Percentiles rank a stretch among this genome's conserved stretches.
Evolutionary conservation across 2,888 invertebrate genomes (phyloP).

Genomic region (Orthosia gracilis): DNA sequence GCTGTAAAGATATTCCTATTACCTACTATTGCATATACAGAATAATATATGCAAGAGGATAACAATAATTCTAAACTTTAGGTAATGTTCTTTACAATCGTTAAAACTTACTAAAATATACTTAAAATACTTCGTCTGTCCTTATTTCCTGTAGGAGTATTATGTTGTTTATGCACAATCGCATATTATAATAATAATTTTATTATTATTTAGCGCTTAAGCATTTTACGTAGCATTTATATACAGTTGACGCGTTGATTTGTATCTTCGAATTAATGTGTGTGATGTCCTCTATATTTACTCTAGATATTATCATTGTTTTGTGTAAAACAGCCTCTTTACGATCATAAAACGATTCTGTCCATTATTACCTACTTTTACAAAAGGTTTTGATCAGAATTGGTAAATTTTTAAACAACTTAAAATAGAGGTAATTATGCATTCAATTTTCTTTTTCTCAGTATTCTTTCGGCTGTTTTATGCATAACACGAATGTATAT

Average conservation of each 20-base stretch:
- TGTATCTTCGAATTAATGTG: slow-evolving; percentile 20
- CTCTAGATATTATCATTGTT: slow-evolving; percentile 10
- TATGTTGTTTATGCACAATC: slow-evolving; percentile 48
- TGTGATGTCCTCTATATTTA: slow-evolving; percentile 38
- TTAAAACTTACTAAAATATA: background rate
- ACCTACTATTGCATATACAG: no score
- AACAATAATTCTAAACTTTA: background rate
- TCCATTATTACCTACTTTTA: no score
- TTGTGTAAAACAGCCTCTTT: slow-evolving; percentile 32
- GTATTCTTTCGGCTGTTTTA: slow-evolving; percentile 34
- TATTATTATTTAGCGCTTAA: slow-evolving; percentile 47
- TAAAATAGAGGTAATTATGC: background rate
- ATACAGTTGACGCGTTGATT: slow-evolving; percentile 28
- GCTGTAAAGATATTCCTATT: background rate
- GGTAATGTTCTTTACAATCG: background rate
- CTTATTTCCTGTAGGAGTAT: slow-evolving; percentile 10
- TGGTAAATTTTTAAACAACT: background rate
- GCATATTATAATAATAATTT: slow-evolving; percentile 25
- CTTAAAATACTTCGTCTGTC: slow-evolving; percentile 7
- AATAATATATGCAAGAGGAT: background rate
- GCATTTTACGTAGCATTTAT: slow-evolving; percentile 67
- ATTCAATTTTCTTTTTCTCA: background rate
- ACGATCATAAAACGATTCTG: background rate
- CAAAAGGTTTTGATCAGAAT: background rate
- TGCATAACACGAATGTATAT: slow-evolving; percentile 16